Conservation (phyloP, 2,888 invertebrate species). For the Trichacis sp. region DNA sequence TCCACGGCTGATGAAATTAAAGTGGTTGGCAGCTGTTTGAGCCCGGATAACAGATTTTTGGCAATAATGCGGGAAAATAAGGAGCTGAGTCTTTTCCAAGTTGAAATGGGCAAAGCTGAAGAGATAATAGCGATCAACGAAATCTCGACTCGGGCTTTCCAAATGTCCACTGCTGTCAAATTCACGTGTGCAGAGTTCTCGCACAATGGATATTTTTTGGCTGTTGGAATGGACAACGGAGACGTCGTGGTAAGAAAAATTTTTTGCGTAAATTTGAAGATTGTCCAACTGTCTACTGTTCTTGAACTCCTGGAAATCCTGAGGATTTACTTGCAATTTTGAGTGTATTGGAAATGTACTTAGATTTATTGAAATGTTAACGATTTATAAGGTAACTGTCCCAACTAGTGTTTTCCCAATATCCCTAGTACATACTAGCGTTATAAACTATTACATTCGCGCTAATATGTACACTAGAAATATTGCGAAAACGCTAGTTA, state of each 20-base stretch:
- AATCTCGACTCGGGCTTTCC: conserved; percentile 16
- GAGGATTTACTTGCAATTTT: too few relatives aligned
- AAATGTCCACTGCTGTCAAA: conserved; percentile 13
- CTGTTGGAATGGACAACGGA: conserved; percentile 75
- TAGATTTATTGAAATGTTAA: too few relatives aligned
- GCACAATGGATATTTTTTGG: conserved; percentile 73
- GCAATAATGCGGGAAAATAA: conserved; percentile 49
- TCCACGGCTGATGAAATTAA: conserved; percentile 11
- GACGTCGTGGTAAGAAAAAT: conserved; percentile 76
- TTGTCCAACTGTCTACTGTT: too few relatives aligned
- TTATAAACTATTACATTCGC: too few relatives aligned
- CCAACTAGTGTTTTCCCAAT: too few relatives aligned
- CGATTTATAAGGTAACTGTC: too few relatives aligned
- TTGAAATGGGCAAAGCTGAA: conserved; percentile 35
- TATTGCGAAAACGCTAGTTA: too few relatives aligned
- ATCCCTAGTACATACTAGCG: too few relatives aligned
- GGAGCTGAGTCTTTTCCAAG: conserved; percentile 46
- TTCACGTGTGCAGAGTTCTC: conserved; percentile 67
- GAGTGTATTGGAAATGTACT: too few relatives aligned
- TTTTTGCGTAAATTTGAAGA: too few relatives aligned
- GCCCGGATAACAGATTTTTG: conserved; percentile 47
- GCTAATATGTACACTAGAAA: too few relatives aligned
- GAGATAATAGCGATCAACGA: conserved; percentile 27
- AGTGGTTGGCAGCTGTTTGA: conserved; percentile 52
- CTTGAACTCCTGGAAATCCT: too few relatives aligned